A percentile compares a stretch with the other conserved stretches of the same genome.
phyloP scores from a whole-genome alignment of 2,113 vertebrate species.

The Forbesichthys papilliferus region DNA sequence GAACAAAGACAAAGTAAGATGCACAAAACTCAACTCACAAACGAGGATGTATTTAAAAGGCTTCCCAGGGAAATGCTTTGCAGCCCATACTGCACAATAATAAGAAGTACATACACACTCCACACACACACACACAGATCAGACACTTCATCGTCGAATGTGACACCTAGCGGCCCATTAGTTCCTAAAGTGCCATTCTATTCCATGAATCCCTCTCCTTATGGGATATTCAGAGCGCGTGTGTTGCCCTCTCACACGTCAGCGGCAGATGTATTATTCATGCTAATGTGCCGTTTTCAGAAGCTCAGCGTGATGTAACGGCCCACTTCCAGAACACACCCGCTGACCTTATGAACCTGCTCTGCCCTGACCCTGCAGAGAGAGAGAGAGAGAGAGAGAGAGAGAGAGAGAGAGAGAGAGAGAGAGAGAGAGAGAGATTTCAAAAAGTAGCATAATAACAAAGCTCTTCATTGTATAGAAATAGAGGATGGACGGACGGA shows the following conservation, averaged over 20 bases:
- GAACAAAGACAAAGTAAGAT: constrained; percentile 28
- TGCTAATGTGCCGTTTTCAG: constrained; percentile 71
- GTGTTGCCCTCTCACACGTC: constrained; percentile 60
- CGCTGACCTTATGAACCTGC: constrained; percentile 71
- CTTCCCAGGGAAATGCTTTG: constrained; percentile 38
- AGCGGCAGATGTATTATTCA: constrained; percentile 74
- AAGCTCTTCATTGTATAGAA: not conserved
- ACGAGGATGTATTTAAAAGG: constrained; percentile 41
- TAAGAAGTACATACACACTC: constrained; percentile 28
- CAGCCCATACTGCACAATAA: constrained; percentile 58
- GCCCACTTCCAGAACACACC: constrained; percentile 57
- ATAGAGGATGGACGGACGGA: not conserved
- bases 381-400: not conserved
- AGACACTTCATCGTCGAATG: constrained; percentile 59
- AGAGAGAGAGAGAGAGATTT: not conserved
- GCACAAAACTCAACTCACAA: constrained; percentile 24
- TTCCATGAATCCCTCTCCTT: constrained; percentile 65
- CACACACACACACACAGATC: constrained; percentile 30
- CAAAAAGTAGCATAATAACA: too few relatives aligned
- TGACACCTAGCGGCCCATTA: constrained; percentile 73
- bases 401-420: constrained; percentile 24
- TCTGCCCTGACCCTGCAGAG: constrained; percentile 42
- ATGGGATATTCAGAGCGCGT: constrained; percentile 67
- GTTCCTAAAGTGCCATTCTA: constrained; percentile 68
- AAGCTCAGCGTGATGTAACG: constrained; percentile 67